A percentile compares a stretch with the other conserved stretches of the same genome.
Evolutionary conservation across 2,888 invertebrate species (phyloP).

Genomic region (Melinaea menophilus): DNA sequence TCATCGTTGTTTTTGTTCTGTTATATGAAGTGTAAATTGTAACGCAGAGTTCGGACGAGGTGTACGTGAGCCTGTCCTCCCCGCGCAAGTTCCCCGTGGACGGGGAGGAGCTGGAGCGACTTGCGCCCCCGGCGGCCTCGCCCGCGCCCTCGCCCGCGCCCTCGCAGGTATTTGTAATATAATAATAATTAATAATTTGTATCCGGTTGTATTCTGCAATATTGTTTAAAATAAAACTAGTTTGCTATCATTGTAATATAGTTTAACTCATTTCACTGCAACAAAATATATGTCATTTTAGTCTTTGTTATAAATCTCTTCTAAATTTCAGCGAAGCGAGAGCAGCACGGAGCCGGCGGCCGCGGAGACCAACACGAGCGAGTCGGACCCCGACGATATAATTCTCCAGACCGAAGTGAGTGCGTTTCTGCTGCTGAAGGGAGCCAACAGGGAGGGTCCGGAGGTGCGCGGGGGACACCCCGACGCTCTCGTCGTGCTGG

Average conservation of each 20-base stretch:
- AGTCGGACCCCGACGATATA: slow-evolving; percentile 72
- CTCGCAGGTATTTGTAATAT: too few species aligned
- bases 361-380: slow-evolving; percentile 36
- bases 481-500: slow-evolving; percentile 96
- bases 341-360: slow-evolving; percentile 52
- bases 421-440: slow-evolving; percentile 87
- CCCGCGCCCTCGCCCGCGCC: slow-evolving; percentile 48
- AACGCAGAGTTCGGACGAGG: slow-evolving; percentile 62
- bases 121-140: slow-evolving; percentile 58
- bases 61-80: slow-evolving; percentile 70
- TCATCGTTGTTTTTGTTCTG: background rate
- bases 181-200: too few species aligned
- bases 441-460: slow-evolving; percentile 90
- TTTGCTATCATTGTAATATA: background rate
- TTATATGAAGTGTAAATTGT: background rate
- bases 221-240: background rate
- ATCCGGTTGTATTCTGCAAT: too few species aligned
- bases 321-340: slow-evolving; percentile 53
- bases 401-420: slow-evolving; percentile 90
- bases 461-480: slow-evolving; percentile 95
- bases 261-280: background rate
- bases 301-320: slow-evolving; percentile 1
- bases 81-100: slow-evolving; percentile 73
- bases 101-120: slow-evolving; percentile 60
- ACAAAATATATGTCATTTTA: background rate